A percentile compares a stretch with the other conserved stretches of the same genome.
Evolutionary conservation across 2,888 invertebrate species (phyloP).

Genomic region (Sinodicranocentrus sp.): DNA sequence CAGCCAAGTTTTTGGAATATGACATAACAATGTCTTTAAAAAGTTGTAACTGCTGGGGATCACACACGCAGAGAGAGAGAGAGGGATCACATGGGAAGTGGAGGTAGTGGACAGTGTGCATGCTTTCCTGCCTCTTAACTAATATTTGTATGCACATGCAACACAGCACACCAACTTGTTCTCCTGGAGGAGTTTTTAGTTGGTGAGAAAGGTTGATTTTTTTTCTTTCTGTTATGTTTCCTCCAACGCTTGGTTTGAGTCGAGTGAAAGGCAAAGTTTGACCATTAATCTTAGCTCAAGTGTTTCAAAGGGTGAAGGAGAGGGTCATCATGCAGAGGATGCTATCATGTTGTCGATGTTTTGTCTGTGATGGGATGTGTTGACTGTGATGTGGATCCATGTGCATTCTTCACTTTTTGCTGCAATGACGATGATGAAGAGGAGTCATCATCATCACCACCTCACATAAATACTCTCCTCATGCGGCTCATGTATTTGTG

Average conservation of each 20-base stretch:
- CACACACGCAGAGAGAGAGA: slow-evolving; percentile 13
- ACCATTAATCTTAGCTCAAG: slow-evolving; percentile 67
- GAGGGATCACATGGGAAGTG: too few relatives aligned
- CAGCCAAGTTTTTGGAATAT: too few relatives aligned
- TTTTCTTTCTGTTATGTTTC: slow-evolving; percentile 54
- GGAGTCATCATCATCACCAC: slow-evolving; percentile 22
- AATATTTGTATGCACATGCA: slow-evolving; percentile 16
- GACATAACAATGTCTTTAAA: too few relatives aligned
- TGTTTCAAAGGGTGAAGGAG: slow-evolving; percentile 63
- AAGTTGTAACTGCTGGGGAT: slow-evolving; percentile 27
- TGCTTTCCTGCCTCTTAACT: too few relatives aligned
- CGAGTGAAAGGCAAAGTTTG: slow-evolving; percentile 64
- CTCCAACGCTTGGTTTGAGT: slow-evolving; percentile 60
- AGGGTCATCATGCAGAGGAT: slow-evolving; percentile 55
- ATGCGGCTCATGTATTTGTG: slow-evolving; percentile 50
- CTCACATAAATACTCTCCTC: background rate
- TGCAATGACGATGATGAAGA: slow-evolving; percentile 32
- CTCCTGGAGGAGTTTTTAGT: slow-evolving; percentile 9
- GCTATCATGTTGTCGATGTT: slow-evolving; percentile 18
- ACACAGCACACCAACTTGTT: too few relatives aligned
- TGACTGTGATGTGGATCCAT: slow-evolving; percentile 40
- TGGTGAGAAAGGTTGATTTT: slow-evolving; percentile 44
- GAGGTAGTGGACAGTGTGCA: too few relatives aligned
- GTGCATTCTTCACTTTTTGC: slow-evolving; percentile 29
- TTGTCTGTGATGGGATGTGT: slow-evolving; percentile 37